Conservation (phyloP, 2,888 invertebrate genomes). For the Globia sparganii region DNA sequence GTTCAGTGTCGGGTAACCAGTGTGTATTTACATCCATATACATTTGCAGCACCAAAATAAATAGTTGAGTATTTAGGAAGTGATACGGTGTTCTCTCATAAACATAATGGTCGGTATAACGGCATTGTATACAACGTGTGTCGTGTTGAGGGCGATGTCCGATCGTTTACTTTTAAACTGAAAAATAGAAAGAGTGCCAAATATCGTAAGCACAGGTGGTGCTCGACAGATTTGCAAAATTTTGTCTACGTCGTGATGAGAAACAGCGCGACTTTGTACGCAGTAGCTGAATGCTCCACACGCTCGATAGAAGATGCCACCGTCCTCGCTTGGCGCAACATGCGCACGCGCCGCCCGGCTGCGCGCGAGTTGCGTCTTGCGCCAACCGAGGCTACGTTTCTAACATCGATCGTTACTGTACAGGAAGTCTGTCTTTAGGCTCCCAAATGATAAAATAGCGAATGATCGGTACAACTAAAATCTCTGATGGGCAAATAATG, state of each 20-base stretch:
- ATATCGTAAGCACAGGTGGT: slow-evolving; percentile 89
- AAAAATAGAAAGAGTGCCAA: slow-evolving; percentile 87
- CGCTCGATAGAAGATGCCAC: slow-evolving; percentile 72
- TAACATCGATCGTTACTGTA: slow-evolving; percentile 83
- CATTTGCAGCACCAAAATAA: slow-evolving; percentile 70
- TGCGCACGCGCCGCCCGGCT: slow-evolving; percentile 22
- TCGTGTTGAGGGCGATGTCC: slow-evolving; percentile 77
- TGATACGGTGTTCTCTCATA: slow-evolving; percentile 73
- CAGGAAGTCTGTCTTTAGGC: slow-evolving; percentile 83
- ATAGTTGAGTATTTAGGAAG: slow-evolving; percentile 65
- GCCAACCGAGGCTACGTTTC: slow-evolving; percentile 77
- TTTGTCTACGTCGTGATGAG: slow-evolving; percentile 85
- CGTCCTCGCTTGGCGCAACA: slow-evolving; percentile 73
- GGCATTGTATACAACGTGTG: slow-evolving; percentile 68
- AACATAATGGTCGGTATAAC: slow-evolving; percentile 50
- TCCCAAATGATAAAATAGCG: slow-evolving; percentile 89
- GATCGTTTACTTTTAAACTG: slow-evolving; percentile 75
- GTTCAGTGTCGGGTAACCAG: slow-evolving; percentile 65
- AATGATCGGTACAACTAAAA: slow-evolving; percentile 75
- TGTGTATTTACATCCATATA: slow-evolving; percentile 76
- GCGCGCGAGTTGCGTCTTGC: slow-evolving; percentile 65
- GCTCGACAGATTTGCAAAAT: slow-evolving; percentile 87
- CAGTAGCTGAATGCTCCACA: slow-evolving; percentile 78
- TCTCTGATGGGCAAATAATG: slow-evolving; percentile 76
- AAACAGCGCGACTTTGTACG: slow-evolving; percentile 78